A percentile compares a stretch with the other conserved stretches of the same genome.
These are phyloP conservation scores for Triplophysa yarkandensis DNA, from an alignment of 2,797 vertebrate species.

Conservation along the genomic window DNA sequence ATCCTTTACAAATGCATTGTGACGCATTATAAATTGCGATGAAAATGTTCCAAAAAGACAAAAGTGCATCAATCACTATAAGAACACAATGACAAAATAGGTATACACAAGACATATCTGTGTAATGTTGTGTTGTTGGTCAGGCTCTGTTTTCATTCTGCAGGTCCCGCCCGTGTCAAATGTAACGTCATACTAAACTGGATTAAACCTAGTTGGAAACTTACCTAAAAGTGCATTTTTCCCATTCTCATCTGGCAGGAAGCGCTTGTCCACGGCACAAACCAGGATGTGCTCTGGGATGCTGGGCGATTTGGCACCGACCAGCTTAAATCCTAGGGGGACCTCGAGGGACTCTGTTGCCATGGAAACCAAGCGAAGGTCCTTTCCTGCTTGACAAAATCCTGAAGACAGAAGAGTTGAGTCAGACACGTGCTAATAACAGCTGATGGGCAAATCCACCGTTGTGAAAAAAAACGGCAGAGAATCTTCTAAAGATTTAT, in stretches of 20 bases:
- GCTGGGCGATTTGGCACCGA: slow-evolving; percentile 94
- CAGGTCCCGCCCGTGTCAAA: too few relatives aligned
- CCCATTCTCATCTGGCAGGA: slow-evolving; percentile 96
- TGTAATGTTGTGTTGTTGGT: too few relatives aligned
- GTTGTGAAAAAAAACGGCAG: too few relatives aligned
- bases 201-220: too few relatives aligned
- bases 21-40: slow-evolving; percentile 4
- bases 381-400: slow-evolving; percentile 98
- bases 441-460: too few relatives aligned
- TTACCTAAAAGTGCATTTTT: slow-evolving; percentile 99
- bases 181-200: too few relatives aligned
- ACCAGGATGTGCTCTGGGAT: slow-evolving; percentile 94
- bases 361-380: slow-evolving; percentile 92
- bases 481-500: too few relatives aligned
- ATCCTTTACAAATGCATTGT: slow-evolving; percentile 75
- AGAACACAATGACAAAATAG: not conserved
- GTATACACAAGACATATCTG: not conserved
- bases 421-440: not conserved
- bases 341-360: slow-evolving; percentile 90
- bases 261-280: slow-evolving; percentile 94
- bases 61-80: too few relatives aligned
- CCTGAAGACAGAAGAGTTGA: slow-evolving; percentile 71
- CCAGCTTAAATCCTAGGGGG: slow-evolving; percentile 91
- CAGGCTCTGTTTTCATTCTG: too few relatives aligned
- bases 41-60: not conserved